phyloP scores from a whole-genome alignment of 2,888 invertebrate genomes.

The Stenodera caucasica region DNA sequence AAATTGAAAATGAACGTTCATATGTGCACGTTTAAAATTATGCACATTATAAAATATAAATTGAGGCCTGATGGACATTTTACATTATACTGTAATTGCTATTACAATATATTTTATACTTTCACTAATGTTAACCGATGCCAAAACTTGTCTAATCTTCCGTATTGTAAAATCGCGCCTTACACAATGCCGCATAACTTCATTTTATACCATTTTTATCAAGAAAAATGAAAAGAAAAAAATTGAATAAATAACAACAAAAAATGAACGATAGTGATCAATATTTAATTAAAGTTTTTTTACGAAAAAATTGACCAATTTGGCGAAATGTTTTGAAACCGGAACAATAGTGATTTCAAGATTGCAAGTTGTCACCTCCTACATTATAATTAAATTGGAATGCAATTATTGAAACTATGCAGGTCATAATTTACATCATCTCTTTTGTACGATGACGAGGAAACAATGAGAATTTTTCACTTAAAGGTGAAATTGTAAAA shows the following conservation, averaged over 20 bases:
- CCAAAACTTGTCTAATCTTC: constrained; percentile 24
- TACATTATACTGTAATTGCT: constrained; percentile 16
- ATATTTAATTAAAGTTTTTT: background rate
- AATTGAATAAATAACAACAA: background rate
- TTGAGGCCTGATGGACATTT: constrained; percentile 21
- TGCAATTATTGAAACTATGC: background rate
- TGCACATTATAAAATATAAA: background rate
- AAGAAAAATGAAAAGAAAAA: background rate
- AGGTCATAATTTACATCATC: constrained; percentile 6
- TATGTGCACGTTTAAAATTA: no score
- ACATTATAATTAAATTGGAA: background rate
- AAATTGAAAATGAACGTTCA: no score
- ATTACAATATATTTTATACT: constrained; percentile 21
- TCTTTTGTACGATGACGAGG: no score
- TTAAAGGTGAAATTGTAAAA: no score
- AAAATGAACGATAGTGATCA: no score
- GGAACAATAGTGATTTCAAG: background rate
- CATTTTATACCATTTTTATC: background rate
- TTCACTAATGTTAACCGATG: constrained; percentile 22
- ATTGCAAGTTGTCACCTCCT: background rate
- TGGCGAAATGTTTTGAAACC: background rate
- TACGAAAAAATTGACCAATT: background rate
- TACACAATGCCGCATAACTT: constrained; percentile 19
- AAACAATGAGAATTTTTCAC: background rate
- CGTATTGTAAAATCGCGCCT: constrained; percentile 23